Percentiles rank a stretch among this genome's conserved stretches.
These are phyloP conservation scores for Saccopteryx bilineata DNA, from an alignment of 2,113 vertebrate species.

Conservation along the genomic window DNA sequence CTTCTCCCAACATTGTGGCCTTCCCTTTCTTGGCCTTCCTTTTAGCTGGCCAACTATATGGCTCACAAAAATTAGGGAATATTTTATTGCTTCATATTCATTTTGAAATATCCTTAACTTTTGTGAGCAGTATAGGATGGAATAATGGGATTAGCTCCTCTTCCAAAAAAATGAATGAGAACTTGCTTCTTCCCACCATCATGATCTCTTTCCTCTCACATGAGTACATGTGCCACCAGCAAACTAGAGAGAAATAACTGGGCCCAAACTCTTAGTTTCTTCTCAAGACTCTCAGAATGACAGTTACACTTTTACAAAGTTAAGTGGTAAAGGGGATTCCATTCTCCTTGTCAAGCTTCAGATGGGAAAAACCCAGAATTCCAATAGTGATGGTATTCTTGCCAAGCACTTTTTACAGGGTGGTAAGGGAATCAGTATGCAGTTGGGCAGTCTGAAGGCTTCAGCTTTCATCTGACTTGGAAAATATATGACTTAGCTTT, in stretches of 20 bases:
- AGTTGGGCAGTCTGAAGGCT: conserved; percentile 48
- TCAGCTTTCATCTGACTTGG: conserved; percentile 58
- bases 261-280: not conserved
- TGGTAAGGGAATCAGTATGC: conserved; percentile 62
- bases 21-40: not conserved
- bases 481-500: conserved; percentile 58
- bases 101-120: too few species aligned
- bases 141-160: not conserved
- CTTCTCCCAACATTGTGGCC: not conserved
- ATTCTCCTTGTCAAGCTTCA: conserved; percentile 61
- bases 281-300: conserved; percentile 19
- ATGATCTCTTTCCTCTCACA: not conserved
- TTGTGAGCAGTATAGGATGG: not conserved
- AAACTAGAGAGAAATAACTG: not conserved
- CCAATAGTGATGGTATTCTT: conserved; percentile 62
- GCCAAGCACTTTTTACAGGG: conserved; percentile 53
- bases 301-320: conserved; percentile 42
- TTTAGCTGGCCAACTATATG: not conserved
- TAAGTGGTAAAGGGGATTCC: conserved; percentile 43
- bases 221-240: not conserved
- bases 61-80: too few species aligned
- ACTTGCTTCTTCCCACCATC: not conserved
- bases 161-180: not conserved
- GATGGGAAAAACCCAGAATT: conserved; percentile 49
- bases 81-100: too few species aligned